These are phyloP conservation scores for Cyaniris semiargus DNA, from an alignment of 2,888 invertebrate species.

Conservation along the genomic window DNA sequence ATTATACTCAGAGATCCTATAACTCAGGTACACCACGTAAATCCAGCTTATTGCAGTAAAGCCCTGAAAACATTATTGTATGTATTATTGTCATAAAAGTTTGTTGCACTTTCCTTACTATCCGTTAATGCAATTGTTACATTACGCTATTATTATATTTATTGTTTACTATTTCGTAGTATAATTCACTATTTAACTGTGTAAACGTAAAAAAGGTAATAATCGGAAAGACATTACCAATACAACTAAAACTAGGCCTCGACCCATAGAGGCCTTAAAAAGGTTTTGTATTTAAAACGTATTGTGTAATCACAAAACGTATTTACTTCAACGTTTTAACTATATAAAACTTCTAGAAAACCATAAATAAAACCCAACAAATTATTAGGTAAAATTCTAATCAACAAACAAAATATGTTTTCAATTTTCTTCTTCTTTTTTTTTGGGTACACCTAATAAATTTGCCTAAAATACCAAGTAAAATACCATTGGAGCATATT, in stretches of 20 bases:
- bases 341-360: no score
- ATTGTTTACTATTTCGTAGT: not conserved
- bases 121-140: not conserved
- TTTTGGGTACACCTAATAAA: not conserved
- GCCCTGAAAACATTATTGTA: constrained; percentile 45
- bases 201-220: no score
- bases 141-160: not conserved
- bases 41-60: constrained; percentile 75
- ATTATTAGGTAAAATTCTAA: not conserved
- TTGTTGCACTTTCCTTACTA: not conserved
- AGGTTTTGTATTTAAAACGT: not conserved
- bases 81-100: not conserved
- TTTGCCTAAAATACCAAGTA: no score
- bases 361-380: not conserved
- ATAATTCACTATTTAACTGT: not conserved
- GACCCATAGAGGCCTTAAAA: not conserved
- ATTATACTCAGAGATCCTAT: constrained; percentile 62
- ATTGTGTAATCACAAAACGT: not conserved
- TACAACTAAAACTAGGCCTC: not conserved
- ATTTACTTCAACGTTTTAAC: not conserved
- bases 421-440: not conserved
- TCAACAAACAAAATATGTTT: not conserved
- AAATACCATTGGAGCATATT: no score
- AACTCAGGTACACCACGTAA: constrained; percentile 71
- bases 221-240: not conserved